These are phyloP conservation scores for Anhinga rufa DNA, from an alignment of 2,113 vertebrate species.

Conservation along the genomic window DNA sequence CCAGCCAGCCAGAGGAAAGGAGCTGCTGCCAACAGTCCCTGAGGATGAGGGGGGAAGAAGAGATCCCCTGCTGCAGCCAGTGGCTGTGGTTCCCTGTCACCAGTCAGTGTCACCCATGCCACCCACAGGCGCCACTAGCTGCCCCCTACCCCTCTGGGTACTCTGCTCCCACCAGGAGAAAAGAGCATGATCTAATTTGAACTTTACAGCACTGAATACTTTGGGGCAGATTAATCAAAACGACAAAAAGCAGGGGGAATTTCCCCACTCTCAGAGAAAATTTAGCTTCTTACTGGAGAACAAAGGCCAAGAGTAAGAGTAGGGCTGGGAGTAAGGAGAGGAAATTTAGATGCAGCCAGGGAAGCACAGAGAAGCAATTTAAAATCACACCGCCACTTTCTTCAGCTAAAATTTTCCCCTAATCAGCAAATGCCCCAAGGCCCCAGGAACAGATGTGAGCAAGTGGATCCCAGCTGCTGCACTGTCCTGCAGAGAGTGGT, in stretches of 20 bases:
- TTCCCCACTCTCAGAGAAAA: background rate
- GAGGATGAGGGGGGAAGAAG: background rate
- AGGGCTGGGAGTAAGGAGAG: background rate
- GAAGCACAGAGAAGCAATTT: background rate
- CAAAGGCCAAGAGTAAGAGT: background rate
- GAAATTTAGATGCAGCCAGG: background rate
- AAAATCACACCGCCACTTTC: background rate
- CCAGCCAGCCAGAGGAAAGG: accelerated
- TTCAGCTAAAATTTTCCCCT: background rate
- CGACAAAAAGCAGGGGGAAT: background rate
- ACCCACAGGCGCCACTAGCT: accelerated
- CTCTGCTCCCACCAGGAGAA: background rate
- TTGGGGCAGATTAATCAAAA: background rate
- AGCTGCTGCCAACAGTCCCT: background rate
- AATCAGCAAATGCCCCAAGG: background rate
- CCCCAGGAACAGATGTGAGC: accelerated
- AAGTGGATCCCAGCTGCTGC: background rate
- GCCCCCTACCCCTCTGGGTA: no score
- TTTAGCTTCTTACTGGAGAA: background rate
- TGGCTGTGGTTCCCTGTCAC: accelerated
- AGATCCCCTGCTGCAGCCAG: no score
- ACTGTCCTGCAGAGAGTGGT: background rate
- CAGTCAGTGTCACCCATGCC: background rate
- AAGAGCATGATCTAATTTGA: background rate
- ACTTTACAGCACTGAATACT: background rate